Percentiles rank a stretch among this genome's conserved stretches.
These are phyloP conservation scores for Hybos culiciformis DNA, from an alignment of 2,888 invertebrate genomes.

Conservation along the genomic window DNA sequence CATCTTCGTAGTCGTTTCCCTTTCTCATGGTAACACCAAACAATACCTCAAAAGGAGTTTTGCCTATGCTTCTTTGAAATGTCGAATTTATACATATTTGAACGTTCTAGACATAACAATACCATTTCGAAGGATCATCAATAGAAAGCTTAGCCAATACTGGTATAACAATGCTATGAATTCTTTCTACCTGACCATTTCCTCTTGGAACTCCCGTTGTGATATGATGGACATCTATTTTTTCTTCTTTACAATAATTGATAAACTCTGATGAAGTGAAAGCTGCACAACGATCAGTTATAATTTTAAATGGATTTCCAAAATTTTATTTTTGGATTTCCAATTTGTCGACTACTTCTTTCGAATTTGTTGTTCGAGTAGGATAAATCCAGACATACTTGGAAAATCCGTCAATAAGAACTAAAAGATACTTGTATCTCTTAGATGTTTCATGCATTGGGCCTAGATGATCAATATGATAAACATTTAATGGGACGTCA, in stretches of 20 bases:
- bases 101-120: not conserved
- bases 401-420: conserved; percentile 9
- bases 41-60: not conserved
- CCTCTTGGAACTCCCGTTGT: conserved; percentile 2
- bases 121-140: not conserved
- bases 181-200: not conserved
- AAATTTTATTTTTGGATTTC: conserved; percentile 3
- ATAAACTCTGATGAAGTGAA: conserved; percentile 12
- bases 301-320: conserved; percentile 11
- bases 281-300: conserved; percentile 14
- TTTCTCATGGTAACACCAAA: not conserved
- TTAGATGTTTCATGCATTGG: conserved; percentile 9
- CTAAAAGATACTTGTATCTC: conserved; percentile 10
- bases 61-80: not conserved
- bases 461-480: conserved; percentile 9
- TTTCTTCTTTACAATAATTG: not conserved
- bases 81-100: not conserved
- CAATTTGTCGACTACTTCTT: conserved; percentile 22
- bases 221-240: conserved; percentile 7
- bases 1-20: not conserved
- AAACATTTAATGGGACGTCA: conserved; percentile 9
- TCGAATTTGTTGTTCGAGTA: conserved; percentile 17
- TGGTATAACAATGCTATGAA: not conserved
- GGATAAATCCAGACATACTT: conserved; percentile 7
- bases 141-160: not conserved